phyloP scores from a whole-genome alignment of 2,888 invertebrate species.

The Coenonympha arcania region DNA sequence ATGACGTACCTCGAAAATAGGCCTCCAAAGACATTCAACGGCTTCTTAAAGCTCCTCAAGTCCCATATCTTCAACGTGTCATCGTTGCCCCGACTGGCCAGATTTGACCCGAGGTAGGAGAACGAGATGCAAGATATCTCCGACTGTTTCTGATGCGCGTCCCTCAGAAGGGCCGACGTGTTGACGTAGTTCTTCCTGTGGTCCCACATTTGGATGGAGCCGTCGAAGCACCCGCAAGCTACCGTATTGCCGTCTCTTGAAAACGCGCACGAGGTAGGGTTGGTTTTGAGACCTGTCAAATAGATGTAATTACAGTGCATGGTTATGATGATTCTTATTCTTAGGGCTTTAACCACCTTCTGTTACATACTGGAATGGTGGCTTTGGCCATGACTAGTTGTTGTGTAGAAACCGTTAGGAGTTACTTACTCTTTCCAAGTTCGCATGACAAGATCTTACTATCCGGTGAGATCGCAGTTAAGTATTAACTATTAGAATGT shows the following conservation, averaged over 20 bases:
- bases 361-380: no score
- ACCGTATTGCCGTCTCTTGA: conserved; percentile 90
- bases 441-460: no score
- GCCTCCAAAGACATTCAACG: conserved; percentile 78
- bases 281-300: conserved; percentile 85
- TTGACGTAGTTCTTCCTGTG: conserved; percentile 92
- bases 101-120: conserved; percentile 86
- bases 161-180: conserved; percentile 82
- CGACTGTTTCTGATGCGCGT: conserved; percentile 84
- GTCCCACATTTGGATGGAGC: conserved; percentile 98
- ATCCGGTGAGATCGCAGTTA: no score
- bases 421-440: no score
- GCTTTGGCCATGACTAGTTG: no score
- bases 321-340: no score
- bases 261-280: conserved; percentile 88
- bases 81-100: conserved; percentile 91
- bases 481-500: no score
- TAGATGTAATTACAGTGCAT: no score
- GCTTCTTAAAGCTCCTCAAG: conserved; percentile 84
- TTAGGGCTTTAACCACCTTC: no score
- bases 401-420: no score
- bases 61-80: conserved; percentile 98
- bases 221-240: conserved; percentile 94
- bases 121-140: conserved; percentile 90
- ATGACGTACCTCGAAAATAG: conserved; percentile 91